Evolutionary conservation across 2,888 invertebrate genomes (phyloP).

Genomic region (Yponomeuta evonymella): DNA sequence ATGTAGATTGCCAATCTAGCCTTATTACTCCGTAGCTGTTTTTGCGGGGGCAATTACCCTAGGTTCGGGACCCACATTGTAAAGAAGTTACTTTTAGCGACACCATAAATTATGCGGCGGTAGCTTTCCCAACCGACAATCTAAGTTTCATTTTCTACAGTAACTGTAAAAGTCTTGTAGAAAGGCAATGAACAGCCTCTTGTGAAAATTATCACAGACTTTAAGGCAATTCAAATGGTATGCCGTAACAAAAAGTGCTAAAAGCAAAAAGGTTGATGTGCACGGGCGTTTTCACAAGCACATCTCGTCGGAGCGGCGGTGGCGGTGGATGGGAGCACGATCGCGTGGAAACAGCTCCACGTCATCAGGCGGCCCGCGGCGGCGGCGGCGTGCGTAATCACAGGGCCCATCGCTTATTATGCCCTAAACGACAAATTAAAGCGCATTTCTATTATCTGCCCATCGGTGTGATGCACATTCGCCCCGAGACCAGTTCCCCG

Average conservation of each 20-base stretch:
- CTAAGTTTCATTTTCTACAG: too few relatives aligned
- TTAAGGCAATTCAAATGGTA: not conserved
- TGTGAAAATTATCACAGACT: not conserved
- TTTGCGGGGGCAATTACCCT: too few relatives aligned
- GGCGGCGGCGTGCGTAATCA: slow-evolving; percentile 74
- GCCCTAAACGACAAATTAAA: slow-evolving; percentile 76
- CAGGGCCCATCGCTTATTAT: slow-evolving; percentile 74
- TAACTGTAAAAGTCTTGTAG: too few relatives aligned
- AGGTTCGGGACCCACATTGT: too few relatives aligned
- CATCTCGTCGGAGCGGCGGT: slow-evolving; percentile 13
- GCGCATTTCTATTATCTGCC: slow-evolving; percentile 74
- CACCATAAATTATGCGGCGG: not conserved
- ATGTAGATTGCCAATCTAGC: too few relatives aligned
- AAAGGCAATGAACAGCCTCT: too few relatives aligned
- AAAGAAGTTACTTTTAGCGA: too few relatives aligned
- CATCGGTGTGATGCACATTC: slow-evolving; percentile 57
- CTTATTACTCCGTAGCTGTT: too few relatives aligned
- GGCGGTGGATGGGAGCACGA: slow-evolving; percentile 28
- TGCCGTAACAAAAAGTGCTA: not conserved
- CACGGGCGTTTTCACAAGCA: slow-evolving; percentile 15
- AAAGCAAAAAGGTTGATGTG: slow-evolving; percentile 17
- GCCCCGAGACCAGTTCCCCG: slow-evolving; percentile 47
- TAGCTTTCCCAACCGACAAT: not conserved
- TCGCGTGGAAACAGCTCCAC: slow-evolving; percentile 57
- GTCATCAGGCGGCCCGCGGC: slow-evolving; percentile 73